Percentiles rank a stretch among this genome's conserved stretches.
These are phyloP conservation scores for Suillia variegata DNA, from an alignment of 2,888 invertebrate species.

Conservation along the genomic window DNA sequence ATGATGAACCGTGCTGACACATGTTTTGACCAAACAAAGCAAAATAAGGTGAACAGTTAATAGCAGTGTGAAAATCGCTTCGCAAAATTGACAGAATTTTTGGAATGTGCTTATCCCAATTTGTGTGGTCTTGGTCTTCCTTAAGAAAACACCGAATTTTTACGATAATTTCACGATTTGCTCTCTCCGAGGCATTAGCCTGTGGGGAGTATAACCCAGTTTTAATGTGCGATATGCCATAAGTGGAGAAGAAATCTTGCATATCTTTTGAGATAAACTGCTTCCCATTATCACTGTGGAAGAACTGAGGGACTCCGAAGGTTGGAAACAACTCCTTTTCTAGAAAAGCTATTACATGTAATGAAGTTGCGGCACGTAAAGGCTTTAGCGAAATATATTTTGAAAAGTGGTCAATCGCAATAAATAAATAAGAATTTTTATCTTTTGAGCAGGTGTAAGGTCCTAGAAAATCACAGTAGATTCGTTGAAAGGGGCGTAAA, in stretches of 20 bases:
- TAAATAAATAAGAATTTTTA: slow-evolving; percentile 1
- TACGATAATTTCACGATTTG: slow-evolving; percentile 18
- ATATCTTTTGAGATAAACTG: slow-evolving; percentile 23
- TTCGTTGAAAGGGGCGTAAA: slow-evolving; percentile 13
- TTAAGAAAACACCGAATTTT: slow-evolving; percentile 15
- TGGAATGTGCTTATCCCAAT: slow-evolving; percentile 19
- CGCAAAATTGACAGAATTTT: slow-evolving; percentile 7
- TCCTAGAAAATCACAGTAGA: slow-evolving; percentile 17
- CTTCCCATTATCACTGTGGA: slow-evolving; percentile 24
- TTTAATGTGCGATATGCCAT: slow-evolving; percentile 18
- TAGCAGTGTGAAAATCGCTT: slow-evolving; percentile 16
- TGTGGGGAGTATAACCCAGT: slow-evolving; percentile 25
- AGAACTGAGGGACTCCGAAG: slow-evolving; percentile 19
- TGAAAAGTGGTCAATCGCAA: slow-evolving; percentile 8
- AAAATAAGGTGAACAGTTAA: slow-evolving; percentile 18
- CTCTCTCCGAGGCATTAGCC: slow-evolving; percentile 26
- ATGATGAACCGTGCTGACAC: slow-evolving; percentile 15
- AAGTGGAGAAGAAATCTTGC: slow-evolving; percentile 9
- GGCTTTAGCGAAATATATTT: slow-evolving; percentile 18
- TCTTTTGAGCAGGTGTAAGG: slow-evolving; percentile 4
- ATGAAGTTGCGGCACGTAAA: not conserved
- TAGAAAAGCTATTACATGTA: slow-evolving; percentile 11
- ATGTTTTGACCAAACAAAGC: slow-evolving; percentile 19
- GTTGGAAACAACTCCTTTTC: slow-evolving; percentile 17
- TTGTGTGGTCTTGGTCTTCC: slow-evolving; percentile 2